Base-by-base conservation (phyloP, 1,140 invertebrate species). In the Papilio aristodemus region DNA sequence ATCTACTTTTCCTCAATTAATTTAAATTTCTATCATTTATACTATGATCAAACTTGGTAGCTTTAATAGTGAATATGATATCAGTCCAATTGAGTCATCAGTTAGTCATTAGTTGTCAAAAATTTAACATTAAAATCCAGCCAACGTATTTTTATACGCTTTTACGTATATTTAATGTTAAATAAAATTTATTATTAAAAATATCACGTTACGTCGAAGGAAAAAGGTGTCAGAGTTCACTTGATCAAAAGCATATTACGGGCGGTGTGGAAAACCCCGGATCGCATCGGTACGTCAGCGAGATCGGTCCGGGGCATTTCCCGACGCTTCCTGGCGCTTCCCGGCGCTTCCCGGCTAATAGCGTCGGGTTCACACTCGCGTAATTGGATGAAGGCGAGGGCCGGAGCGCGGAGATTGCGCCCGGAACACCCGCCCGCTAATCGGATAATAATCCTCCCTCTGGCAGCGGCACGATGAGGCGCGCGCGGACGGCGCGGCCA, bases 371-470 rank as follows among this genome's bases (percentile, higher is more conserved):
- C 84, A 88, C 86, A 88, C 85, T 87, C 75, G 58, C 78, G 80
- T 89, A 89, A 89, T 89, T 87, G 86, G 85, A 89, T 89, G 80
- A 89, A 85, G 80, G 46, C 46, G 83, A 81, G 82, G 77, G 76
- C 77, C 77, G 75, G 76, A 75, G 71, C 58, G 67, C 75, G 75
- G 83, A 84, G 83, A 88, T 88, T 85, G 82, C 76, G 75, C 78
- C 75, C 77, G 78, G 79, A 81, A 76, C 75, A 70, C 78, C 79
- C 71, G 72, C 73, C 77, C 79, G 80, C 80, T 88, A 88, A 88
- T 86, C 82, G 82, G 78, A 85, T 88, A 83, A 88, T 88, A 85
- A 86, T 85, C 75, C 78, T 81, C 78, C 69, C 73, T 63, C 67
- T 73, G 66, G 70, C 58, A 71, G 70, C 75, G 68, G 63, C 64